These are phyloP conservation scores for Drosophila stalkeri DNA, from an alignment of 2,888 invertebrate species.

Conservation along the genomic window DNA sequence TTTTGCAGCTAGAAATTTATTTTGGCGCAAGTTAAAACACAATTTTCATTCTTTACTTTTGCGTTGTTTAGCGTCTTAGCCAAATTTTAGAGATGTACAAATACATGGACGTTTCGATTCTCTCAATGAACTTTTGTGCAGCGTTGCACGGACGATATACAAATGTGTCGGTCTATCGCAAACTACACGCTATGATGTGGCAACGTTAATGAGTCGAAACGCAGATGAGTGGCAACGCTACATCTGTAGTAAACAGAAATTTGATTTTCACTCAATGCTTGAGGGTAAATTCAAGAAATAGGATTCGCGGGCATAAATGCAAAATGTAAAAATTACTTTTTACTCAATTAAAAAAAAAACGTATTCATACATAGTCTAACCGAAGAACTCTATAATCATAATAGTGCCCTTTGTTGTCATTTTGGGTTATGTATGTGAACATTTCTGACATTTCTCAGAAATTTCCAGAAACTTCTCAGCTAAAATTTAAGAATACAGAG, in stretches of 20 bases:
- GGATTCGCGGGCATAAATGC: constrained; percentile 16
- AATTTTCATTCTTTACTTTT: constrained; percentile 43
- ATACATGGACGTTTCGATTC: constrained; percentile 21
- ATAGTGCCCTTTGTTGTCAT: not conserved
- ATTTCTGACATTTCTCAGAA: not conserved
- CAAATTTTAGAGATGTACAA: constrained; percentile 29
- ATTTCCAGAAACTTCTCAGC: not conserved
- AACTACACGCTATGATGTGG: not conserved
- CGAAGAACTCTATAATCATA: not conserved
- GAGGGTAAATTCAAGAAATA: constrained; percentile 18
- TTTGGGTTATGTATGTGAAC: not conserved
- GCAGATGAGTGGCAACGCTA: constrained; percentile 11
- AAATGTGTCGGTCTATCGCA: not conserved
- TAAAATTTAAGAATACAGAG: not conserved
- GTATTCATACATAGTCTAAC: not conserved
- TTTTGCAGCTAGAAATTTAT: not conserved
- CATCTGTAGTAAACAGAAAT: constrained; percentile 8
- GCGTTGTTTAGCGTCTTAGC: constrained; percentile 57
- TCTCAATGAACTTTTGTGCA: constrained; percentile 1
- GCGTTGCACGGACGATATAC: not conserved
- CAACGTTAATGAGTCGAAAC: constrained; percentile 8
- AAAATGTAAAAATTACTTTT: not conserved
- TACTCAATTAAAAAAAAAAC: not conserved
- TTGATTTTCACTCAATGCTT: constrained; percentile 36
- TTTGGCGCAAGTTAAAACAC: constrained; percentile 32